Percentiles rank a stretch among this genome's conserved stretches.
Conservation (phyloP, 2,797 vertebrate genomes). For the Podargus strigoides region DNA sequence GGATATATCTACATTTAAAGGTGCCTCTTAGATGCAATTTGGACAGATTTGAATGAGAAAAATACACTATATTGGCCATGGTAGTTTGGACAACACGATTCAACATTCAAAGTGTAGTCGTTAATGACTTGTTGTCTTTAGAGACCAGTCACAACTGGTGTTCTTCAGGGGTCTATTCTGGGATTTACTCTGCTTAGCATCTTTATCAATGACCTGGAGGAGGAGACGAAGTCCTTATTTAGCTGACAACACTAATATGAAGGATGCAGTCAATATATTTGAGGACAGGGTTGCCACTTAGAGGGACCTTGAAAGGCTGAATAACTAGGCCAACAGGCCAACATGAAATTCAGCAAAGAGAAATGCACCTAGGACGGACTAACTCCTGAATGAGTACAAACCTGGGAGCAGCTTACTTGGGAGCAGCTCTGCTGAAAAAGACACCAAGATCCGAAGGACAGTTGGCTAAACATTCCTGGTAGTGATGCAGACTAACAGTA, state of each 20-base stretch:
- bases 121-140: neutral
- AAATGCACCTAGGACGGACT: neutral
- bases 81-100: neutral
- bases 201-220: neutral
- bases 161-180: neutral
- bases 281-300: neutral
- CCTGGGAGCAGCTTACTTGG: neutral
- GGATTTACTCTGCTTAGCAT: neutral
- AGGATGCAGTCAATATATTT: neutral
- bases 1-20: neutral
- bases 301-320: neutral
- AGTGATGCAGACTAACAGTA: neutral
- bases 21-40: neutral
- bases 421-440: neutral
- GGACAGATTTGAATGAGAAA: neutral
- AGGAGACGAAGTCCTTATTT: neutral
- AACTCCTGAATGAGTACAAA: neutral
- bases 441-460: neutral
- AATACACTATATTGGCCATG: neutral
- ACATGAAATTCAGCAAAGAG: neutral
- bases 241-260: neutral
- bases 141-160: neutral
- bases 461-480: neutral
- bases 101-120: neutral
- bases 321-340: neutral